Conservation (phyloP, 2,797 vertebrate genomes). For the Paguma larvata region DNA sequence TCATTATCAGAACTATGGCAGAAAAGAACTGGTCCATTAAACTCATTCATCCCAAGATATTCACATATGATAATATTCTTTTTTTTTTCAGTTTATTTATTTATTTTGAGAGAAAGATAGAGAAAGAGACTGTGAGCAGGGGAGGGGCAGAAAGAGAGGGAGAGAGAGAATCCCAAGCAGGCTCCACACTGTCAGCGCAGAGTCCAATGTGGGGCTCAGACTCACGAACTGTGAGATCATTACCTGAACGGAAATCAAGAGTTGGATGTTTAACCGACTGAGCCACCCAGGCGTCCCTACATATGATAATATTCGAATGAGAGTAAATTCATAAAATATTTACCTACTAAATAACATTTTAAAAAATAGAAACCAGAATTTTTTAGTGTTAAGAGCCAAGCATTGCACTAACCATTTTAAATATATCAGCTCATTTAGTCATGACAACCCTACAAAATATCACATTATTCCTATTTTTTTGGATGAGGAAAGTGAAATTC, state of each 20-base stretch:
- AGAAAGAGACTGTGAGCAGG: no score
- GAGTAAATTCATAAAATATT: not conserved
- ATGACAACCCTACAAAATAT: not conserved
- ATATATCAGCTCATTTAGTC: conserved; percentile 1
- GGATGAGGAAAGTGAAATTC: not conserved
- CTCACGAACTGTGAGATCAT: no score
- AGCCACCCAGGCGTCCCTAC: no score
- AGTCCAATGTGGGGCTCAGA: no score
- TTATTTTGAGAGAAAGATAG: no score
- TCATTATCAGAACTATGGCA: not conserved
- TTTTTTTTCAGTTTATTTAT: no score
- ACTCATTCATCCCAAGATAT: not conserved
- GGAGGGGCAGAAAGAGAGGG: no score
- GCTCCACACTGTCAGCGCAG: no score
- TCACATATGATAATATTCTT: not conserved
- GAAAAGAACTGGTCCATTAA: not conserved
- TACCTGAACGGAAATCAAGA: no score
- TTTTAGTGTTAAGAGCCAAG: not conserved
- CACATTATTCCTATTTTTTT: not conserved
- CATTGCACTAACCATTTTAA: not conserved
- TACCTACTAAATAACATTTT: not conserved
- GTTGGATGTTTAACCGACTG: no score
- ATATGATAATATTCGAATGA: not conserved
- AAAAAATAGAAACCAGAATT: not conserved
- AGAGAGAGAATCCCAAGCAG: no score